Evolutionary conservation across 2,888 invertebrate genomes (phyloP), one percentile per base, ranked within the genome.

Genomic region (Cheilosia variabilis): DNA sequence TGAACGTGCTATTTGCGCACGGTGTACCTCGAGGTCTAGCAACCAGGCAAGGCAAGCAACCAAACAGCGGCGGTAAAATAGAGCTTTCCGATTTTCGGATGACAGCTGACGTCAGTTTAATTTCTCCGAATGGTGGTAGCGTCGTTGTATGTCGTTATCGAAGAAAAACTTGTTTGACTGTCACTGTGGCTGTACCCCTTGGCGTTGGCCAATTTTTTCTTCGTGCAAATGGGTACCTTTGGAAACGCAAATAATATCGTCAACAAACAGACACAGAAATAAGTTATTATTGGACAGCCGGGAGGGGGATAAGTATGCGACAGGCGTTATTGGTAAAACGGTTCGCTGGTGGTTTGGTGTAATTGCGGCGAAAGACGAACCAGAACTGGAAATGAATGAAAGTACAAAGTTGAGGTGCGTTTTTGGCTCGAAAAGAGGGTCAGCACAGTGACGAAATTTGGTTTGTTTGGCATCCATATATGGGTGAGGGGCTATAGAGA

Each of bases 31-130:
- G 31, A 47, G 43, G 41, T 62, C 65, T 24, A 47, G 2, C 62
- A 19, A 17, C 9, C 47, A 77, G 43, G 17, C 37, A 43, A 37
- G 6, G n/a, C 55, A 27, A 58, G 15, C 19, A 22, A 52, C 10
- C 43, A 41, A 71, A 65, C 71, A 27, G 9, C 57, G 27, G 63
- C 55, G 71, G 41, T 55, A 66, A 27, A n/a, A n/a, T 45, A 60
- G 47, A 66, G 71, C 77, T 82, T 66, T 82, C 65, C 58, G 72
- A 66, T 83, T 77, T 68, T 22, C 24, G 69, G 52, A 37, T 34
- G 34, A 19, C 57, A n/a, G 50, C 6, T 55, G 73, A 58, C 62
- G 60, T 57, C 55, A 62, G 68, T 17, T 75, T n/a, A 52, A 75
- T 75, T 63, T 80, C 68, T 69, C 63, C 22, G 7, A 43, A 45